Percentiles rank a stretch among this genome's conserved stretches.
These are phyloP conservation scores for Sphinx pinastri DNA, from an alignment of 2,888 invertebrate genomes.

Conservation along the genomic window DNA sequence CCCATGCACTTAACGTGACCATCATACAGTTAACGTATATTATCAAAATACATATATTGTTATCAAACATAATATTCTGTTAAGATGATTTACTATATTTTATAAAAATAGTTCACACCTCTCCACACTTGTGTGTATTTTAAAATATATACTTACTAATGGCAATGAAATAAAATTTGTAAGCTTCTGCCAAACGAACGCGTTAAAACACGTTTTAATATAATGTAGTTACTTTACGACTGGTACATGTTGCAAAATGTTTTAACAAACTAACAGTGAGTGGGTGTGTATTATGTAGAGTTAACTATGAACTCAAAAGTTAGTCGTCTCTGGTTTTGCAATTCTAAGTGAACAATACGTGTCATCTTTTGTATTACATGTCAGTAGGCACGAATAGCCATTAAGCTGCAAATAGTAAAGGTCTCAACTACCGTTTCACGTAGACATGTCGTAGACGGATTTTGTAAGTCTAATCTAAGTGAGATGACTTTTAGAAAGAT, in stretches of 20 bases:
- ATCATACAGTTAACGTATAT: no score
- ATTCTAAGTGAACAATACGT: slow-evolving; percentile 3
- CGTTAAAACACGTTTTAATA: not conserved
- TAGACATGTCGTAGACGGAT: not conserved
- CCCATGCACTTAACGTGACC: no score
- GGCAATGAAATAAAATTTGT: not conserved
- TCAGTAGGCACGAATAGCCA: not conserved
- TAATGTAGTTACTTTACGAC: not conserved
- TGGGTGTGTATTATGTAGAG: slow-evolving; percentile 20
- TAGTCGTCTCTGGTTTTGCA: slow-evolving; percentile 32
- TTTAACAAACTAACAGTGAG: not conserved
- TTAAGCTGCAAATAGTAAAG: not conserved
- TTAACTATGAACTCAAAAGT: slow-evolving; percentile 31
- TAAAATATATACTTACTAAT: not conserved
- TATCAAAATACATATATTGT: no score
- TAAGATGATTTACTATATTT: not conserved
- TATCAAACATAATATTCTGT: not conserved
- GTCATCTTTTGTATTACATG: slow-evolving; percentile 20
- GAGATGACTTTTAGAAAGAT: no score
- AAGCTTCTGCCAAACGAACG: not conserved
- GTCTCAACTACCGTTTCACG: slow-evolving; percentile 7
- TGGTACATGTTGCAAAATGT: not conserved
- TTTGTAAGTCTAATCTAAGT: no score
- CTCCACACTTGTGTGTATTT: not conserved
- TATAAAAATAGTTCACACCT: not conserved